Conservation (phyloP, 1,140 invertebrate genomes). For the Telenomus remus region DNA sequence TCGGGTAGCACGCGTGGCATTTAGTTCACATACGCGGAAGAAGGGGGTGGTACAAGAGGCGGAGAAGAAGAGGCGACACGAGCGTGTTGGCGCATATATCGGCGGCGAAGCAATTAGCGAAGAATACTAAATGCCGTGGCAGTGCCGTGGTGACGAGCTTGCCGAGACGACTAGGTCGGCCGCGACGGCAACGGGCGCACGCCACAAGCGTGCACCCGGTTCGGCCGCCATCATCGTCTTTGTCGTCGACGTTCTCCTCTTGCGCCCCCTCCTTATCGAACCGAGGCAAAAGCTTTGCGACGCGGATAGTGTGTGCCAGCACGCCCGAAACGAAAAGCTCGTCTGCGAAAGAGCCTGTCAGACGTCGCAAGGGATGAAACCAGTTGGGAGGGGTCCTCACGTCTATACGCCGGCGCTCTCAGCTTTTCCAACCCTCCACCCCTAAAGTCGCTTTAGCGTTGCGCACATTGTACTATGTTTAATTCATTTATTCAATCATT, state of each 20-base stretch:
- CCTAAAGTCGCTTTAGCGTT: slow-evolving; percentile 1
- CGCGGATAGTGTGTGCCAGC: slow-evolving; percentile 33
- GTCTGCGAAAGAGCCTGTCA: slow-evolving; percentile 54
- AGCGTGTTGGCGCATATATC: slow-evolving; percentile 44
- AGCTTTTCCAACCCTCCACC: slow-evolving; percentile 40
- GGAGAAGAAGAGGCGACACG: slow-evolving; percentile 31
- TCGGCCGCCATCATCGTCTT: slow-evolving; percentile 52
- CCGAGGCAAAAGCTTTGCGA: slow-evolving; percentile 19
- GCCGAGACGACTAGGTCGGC: slow-evolving; percentile 36
- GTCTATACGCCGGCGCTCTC: slow-evolving; percentile 46
- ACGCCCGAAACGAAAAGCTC: slow-evolving; percentile 45
- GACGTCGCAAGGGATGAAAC: slow-evolving; percentile 52
- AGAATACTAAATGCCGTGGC: slow-evolving; percentile 52
- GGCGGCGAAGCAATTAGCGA: slow-evolving; percentile 46
- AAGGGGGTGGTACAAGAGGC: slow-evolving; percentile 31
- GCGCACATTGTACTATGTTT: slow-evolving; percentile 16
- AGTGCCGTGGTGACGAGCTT: slow-evolving; percentile 45
- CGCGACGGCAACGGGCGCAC: slow-evolving; percentile 34
- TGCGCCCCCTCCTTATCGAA: slow-evolving; percentile 51
- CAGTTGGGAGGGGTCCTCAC: slow-evolving; percentile 47
- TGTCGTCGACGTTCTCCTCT: slow-evolving; percentile 48
- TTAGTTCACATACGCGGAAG: slow-evolving; percentile 53
- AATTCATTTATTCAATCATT: slow-evolving; percentile 10
- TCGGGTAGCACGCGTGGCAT: slow-evolving; percentile 55
- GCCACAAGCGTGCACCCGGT: slow-evolving; percentile 43